These are phyloP conservation scores for Epinephelus lanceolatus DNA, from an alignment of 2,113 vertebrate species.

Conservation along the genomic window DNA sequence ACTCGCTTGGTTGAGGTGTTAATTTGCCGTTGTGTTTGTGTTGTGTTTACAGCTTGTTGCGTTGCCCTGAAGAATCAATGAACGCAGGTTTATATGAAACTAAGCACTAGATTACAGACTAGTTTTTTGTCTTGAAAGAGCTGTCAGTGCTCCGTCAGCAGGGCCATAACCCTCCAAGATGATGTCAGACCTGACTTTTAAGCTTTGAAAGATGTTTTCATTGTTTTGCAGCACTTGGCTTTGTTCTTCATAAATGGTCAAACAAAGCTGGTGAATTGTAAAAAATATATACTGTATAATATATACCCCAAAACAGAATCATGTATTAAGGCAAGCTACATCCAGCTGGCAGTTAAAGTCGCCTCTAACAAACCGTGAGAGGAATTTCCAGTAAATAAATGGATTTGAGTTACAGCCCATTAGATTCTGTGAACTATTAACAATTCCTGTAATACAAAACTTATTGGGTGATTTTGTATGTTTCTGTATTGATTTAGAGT, in stretches of 20 bases:
- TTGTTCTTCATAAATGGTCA: conserved; percentile 1
- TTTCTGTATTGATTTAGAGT: conserved; percentile 26
- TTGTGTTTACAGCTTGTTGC: neutral
- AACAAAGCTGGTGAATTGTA: neutral
- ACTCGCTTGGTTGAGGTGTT: neutral
- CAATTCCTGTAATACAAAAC: conserved; percentile 25
- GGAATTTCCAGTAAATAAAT: neutral
- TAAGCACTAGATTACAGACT: neutral
- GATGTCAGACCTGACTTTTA: neutral
- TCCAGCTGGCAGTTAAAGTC: neutral
- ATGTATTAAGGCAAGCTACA: neutral
- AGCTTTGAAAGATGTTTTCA: conserved; percentile 7
- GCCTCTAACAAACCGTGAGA: neutral
- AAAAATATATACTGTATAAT: too few species aligned
- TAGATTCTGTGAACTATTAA: conserved; percentile 8
- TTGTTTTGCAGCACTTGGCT: neutral
- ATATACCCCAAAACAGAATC: neutral
- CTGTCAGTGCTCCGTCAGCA: neutral
- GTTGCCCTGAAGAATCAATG: neutral
- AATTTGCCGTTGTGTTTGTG: neutral
- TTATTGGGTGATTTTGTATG: conserved; percentile 13
- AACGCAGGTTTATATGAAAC: neutral
- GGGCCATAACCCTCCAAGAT: neutral
- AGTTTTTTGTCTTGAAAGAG: conserved; percentile 9
- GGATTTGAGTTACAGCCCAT: neutral